Conservation (phyloP, 2,888 invertebrate species). For the Cantharis nigra region DNA sequence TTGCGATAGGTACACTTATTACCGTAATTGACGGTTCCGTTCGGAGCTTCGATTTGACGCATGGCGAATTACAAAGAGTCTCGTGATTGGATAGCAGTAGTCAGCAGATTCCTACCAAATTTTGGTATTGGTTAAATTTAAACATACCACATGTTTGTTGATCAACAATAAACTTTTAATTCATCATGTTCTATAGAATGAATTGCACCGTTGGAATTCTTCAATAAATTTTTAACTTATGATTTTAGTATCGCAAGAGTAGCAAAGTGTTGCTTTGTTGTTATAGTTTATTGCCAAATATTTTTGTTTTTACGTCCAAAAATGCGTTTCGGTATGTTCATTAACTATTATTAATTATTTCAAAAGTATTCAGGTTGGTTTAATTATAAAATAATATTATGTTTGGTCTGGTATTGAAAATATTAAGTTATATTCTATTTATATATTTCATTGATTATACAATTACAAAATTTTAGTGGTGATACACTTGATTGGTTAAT, state of each 20-base stretch:
- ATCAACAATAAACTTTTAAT: slow-evolving; percentile 8
- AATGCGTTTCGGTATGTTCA: neutral
- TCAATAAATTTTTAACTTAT: neutral
- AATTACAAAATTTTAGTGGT: neutral
- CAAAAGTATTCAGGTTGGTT: neutral
- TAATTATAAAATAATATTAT: neutral
- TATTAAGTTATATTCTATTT: too few species aligned
- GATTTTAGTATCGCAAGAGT: neutral
- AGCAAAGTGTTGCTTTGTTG: neutral
- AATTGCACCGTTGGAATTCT: slow-evolving; percentile 5
- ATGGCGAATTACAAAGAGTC: neutral
- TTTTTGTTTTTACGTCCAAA: neutral
- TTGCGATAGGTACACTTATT: neutral
- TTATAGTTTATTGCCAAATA: neutral
- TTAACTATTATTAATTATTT: neutral
- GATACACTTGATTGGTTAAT: neutral
- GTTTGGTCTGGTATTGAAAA: too few species aligned
- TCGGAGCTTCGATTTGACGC: slow-evolving; percentile 7
- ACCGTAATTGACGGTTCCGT: slow-evolving; percentile 6
- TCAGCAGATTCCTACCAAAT: slow-evolving; percentile 33
- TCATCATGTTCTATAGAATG: slow-evolving; percentile 5
- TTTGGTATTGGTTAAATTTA: slow-evolving; percentile 29
- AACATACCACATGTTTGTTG: slow-evolving; percentile 36
- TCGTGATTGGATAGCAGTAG: slow-evolving; percentile 6
- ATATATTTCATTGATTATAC: too few species aligned